Percentiles rank a stretch among this genome's conserved stretches.
These are phyloP conservation scores for Sigmodon hispidus DNA, from an alignment of 2,113 vertebrate species.

Conservation along the genomic window DNA sequence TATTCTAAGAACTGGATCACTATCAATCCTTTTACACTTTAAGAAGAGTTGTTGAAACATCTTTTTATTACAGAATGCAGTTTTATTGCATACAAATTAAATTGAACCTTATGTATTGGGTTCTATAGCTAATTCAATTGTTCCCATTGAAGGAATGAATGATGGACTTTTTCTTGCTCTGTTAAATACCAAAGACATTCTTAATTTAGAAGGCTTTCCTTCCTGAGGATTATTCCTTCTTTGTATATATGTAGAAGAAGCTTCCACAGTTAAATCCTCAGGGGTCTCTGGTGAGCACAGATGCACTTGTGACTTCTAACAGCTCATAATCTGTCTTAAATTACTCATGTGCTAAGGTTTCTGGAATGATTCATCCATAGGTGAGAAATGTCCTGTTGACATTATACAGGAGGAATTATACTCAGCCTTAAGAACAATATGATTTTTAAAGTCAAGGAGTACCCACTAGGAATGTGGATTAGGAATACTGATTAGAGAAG, in stretches of 20 bases:
- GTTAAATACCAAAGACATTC: slow-evolving; percentile 53
- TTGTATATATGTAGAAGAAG: slow-evolving; percentile 13
- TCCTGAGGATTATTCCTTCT: slow-evolving; percentile 55
- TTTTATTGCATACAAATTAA: slow-evolving; percentile 60
- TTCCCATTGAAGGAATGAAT: slow-evolving; percentile 43
- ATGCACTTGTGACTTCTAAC: slow-evolving; percentile 26
- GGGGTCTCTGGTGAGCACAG: slow-evolving; percentile 23
- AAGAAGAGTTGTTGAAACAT: slow-evolving; percentile 44
- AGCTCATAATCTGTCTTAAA: neutral
- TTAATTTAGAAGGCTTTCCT: slow-evolving; percentile 63
- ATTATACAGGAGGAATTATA: neutral
- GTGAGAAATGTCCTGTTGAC: neutral
- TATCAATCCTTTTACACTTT: slow-evolving; percentile 39
- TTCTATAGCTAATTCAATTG: slow-evolving; percentile 63
- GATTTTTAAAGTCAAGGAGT: slow-evolving; percentile 10
- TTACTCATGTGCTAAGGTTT: slow-evolving; percentile 13
- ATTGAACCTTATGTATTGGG: slow-evolving; percentile 38
- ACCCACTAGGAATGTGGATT: neutral
- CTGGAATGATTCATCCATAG: slow-evolving; percentile 31
- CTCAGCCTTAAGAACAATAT: neutral
- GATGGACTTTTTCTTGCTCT: slow-evolving; percentile 47
- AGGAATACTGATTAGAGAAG: slow-evolving; percentile 46
- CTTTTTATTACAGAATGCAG: slow-evolving; percentile 44
- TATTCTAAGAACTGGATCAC: slow-evolving; percentile 26
- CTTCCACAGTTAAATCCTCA: slow-evolving; percentile 32